Conservation (phyloP, 2,797 vertebrate genomes). For the Pantherophis vulpinus region DNA sequence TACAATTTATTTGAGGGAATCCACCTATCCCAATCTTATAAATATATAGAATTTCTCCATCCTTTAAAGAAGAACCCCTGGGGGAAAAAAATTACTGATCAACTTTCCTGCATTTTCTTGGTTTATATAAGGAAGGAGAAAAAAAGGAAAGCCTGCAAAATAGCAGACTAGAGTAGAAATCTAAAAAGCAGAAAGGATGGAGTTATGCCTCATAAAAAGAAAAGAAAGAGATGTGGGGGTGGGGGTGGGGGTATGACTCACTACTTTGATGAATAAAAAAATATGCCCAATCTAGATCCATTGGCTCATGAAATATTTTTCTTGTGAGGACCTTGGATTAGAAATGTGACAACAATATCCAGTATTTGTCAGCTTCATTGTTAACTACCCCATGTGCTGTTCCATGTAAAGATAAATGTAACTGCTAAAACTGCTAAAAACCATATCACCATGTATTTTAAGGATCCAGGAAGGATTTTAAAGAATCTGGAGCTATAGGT, state of each 20-base stretch:
- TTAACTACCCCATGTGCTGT: neutral
- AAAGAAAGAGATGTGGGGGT: neutral
- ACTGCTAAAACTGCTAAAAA: neutral
- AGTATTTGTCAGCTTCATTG: neutral
- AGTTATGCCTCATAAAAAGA: neutral
- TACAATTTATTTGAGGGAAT: neutral
- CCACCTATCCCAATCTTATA: neutral
- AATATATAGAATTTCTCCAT: neutral
- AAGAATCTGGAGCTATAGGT: neutral
- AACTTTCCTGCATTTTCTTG: neutral
- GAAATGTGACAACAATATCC: neutral
- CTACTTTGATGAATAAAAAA: neutral
- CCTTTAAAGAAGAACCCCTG: neutral
- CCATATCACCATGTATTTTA: neutral
- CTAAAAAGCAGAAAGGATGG: neutral
- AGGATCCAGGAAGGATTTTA: neutral
- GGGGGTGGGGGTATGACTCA: neutral
- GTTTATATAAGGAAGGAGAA: neutral
- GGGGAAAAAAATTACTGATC: neutral
- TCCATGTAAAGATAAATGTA: neutral
- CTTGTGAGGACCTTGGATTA: neutral
- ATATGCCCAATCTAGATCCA: neutral
- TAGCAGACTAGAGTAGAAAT: neutral
- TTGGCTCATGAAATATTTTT: neutral
- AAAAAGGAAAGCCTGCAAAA: neutral